Evolutionary conservation across 2,888 invertebrate genomes (phyloP), one percentile per base, ranked within the genome.

Genomic region (Clunio marinus): DNA sequence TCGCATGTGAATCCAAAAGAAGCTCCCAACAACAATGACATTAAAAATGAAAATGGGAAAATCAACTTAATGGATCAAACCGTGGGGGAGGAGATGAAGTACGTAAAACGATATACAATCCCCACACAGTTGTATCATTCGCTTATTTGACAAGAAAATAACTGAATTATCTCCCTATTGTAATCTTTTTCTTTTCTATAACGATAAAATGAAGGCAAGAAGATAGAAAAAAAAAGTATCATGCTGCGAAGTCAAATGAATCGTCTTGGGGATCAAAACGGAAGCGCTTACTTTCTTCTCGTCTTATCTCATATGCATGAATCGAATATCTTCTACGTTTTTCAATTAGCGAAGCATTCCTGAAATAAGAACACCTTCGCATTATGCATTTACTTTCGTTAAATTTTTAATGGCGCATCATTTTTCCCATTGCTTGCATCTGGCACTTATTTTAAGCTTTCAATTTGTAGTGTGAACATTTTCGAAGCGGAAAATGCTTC

Each of bases 41-140:
- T 45, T 45, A 45, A 25, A 63, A 63, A 63, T 60, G 37, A 28
- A 35, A 60, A 60, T 51, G 17, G 22, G 51, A 28, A 60, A 60
- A 60, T 60, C 60, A 60, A 60, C 60, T 60, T 35, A 37, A 37
- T 60, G 60, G 35, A 13, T 51, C 27, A 24, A 57, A 57, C 8
- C n/a, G 27, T 24, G n/a, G 57, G 25, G 2, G 24, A 57, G 20
- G 10, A 59, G 35, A 51, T n/a, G 22, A 51, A 8, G 5, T 51
- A 4, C 10, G 32, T 32, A 10, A 32, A 51, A 20, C 51, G 51
- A 51, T 17, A 51, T 20, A n/a, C 22, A 10, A 8, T 17, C 51
- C 7, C 51, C 20, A 20, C 51, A 17, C 51, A 22, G 51, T 51
- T 15, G 41, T n/a, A 41, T 17, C 51, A 17, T 17, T 22, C 22